Evolutionary conservation across 1,140 invertebrate species (phyloP).

Genomic region (Brachionus plicatilis): DNA sequence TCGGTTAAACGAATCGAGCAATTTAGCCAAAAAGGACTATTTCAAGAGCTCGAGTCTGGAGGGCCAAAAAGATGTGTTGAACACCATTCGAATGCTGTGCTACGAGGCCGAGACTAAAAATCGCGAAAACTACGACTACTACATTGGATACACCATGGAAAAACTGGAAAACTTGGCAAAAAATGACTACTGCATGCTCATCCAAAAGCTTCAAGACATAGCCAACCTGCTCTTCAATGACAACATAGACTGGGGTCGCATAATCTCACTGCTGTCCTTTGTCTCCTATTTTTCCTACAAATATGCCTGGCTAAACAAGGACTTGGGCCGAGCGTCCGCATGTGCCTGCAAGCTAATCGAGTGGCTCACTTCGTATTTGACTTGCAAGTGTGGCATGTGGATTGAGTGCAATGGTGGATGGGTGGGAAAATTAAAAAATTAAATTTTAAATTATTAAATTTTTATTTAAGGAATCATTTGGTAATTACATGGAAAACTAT

Average conservation of each 20-base stretch:
- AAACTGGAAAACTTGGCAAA: neutral
- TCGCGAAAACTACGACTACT: conserved; percentile 1
- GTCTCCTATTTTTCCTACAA: neutral
- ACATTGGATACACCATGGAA: conserved; percentile 1
- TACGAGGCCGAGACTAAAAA: neutral
- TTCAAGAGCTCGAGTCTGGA: neutral
- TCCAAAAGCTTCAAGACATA: neutral
- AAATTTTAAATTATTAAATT: neutral
- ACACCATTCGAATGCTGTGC: conserved; percentile 7
- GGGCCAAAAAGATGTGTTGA: neutral
- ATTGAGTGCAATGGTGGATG: conserved; percentile 31
- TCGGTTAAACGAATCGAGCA: neutral
- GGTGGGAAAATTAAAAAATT: neutral
- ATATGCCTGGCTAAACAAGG: conserved; percentile 16
- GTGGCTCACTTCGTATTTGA: conserved; percentile 14
- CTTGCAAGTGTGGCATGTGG: conserved; percentile 24
- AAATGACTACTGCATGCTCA: neutral
- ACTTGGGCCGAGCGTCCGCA: neutral
- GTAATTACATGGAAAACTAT: conserved; percentile 2
- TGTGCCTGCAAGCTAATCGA: conserved; percentile 30
- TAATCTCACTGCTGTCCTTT: conserved; percentile 15
- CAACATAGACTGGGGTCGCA: neutral
- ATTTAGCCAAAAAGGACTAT: neutral
- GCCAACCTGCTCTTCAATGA: conserved; percentile 7
- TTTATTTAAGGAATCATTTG: conserved; percentile 10